These are phyloP conservation scores for Lota lota DNA, from an alignment of 2,113 vertebrate genomes.

Conservation along the genomic window DNA sequence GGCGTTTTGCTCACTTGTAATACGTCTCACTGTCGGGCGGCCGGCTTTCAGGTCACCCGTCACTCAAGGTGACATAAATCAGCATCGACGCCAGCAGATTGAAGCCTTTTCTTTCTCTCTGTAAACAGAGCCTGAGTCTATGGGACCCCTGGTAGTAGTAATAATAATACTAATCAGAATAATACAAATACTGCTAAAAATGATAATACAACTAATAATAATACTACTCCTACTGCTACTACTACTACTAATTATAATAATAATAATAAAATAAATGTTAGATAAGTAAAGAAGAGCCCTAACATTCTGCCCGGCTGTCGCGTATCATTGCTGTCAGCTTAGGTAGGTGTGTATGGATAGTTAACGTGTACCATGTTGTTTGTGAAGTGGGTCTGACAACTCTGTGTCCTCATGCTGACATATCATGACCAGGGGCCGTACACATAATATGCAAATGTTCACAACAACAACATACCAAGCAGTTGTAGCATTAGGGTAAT, in stretches of 20 bases:
- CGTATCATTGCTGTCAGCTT: too few species aligned
- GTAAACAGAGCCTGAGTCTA: slow-evolving; percentile 59
- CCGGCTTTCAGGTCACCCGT: slow-evolving; percentile 76
- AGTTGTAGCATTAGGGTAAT: too few species aligned
- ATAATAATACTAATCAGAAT: slow-evolving; percentile 2
- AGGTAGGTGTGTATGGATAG: too few species aligned
- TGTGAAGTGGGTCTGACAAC: too few species aligned
- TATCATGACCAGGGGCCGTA: too few species aligned
- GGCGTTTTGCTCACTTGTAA: slow-evolving; percentile 76
- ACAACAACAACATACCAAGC: too few species aligned
- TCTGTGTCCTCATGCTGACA: too few species aligned
- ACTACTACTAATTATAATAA: background rate
- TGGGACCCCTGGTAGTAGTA: slow-evolving; percentile 42
- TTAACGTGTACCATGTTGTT: too few species aligned
- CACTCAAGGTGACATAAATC: slow-evolving; percentile 76
- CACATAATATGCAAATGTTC: too few species aligned
- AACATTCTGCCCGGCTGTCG: too few species aligned
- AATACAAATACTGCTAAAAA: background rate
- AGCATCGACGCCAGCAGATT: slow-evolving; percentile 66
- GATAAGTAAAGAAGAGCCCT: background rate
- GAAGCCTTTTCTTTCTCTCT: slow-evolving; percentile 63
- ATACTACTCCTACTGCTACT: background rate
- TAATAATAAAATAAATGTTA: background rate
- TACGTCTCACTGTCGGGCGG: slow-evolving; percentile 74
- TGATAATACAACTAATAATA: background rate